phyloP scores from a whole-genome alignment of 2,888 invertebrate species.

The Tiliacea aurago region DNA sequence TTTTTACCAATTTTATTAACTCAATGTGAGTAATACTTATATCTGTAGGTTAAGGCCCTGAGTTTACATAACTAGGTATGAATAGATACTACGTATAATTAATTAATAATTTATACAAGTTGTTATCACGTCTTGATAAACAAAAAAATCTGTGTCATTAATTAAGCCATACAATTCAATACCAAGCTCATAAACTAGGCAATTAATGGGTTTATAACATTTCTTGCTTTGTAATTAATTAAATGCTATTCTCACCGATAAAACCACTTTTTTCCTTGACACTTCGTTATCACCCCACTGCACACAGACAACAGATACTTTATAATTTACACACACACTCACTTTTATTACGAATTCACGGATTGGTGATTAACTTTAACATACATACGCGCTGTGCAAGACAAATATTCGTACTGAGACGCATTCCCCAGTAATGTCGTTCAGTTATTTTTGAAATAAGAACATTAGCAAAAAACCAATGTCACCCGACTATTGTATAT shows the following conservation, averaged over 20 bases:
- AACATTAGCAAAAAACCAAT: conserved; percentile 81
- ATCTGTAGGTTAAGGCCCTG: neutral
- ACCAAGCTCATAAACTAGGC: conserved; percentile 31
- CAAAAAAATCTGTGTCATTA: conserved; percentile 9
- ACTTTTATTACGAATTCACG: conserved; percentile 38
- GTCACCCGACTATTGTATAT: conserved; percentile 82
- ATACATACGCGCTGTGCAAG: conserved; percentile 73
- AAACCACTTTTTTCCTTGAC: conserved; percentile 37
- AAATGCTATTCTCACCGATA: conserved; percentile 37
- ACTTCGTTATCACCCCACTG: conserved; percentile 40
- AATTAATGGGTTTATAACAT: conserved; percentile 32
- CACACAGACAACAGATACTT: conserved; percentile 6
- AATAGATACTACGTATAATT: neutral
- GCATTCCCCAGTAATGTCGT: conserved; percentile 75
- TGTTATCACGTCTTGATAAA: neutral
- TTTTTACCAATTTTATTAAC: neutral
- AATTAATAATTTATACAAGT: neutral
- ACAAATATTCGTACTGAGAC: conserved; percentile 83
- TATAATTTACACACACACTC: conserved; percentile 28
- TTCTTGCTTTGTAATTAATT: conserved; percentile 27
- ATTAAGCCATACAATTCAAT: conserved; percentile 24
- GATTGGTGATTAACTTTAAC: conserved; percentile 59
- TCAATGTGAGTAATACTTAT: neutral
- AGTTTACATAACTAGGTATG: neutral
- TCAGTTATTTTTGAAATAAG: conserved; percentile 80